These are phyloP conservation scores for Hydrotaea diabolus DNA, from an alignment of 2,888 invertebrate genomes.

Conservation along the genomic window DNA sequence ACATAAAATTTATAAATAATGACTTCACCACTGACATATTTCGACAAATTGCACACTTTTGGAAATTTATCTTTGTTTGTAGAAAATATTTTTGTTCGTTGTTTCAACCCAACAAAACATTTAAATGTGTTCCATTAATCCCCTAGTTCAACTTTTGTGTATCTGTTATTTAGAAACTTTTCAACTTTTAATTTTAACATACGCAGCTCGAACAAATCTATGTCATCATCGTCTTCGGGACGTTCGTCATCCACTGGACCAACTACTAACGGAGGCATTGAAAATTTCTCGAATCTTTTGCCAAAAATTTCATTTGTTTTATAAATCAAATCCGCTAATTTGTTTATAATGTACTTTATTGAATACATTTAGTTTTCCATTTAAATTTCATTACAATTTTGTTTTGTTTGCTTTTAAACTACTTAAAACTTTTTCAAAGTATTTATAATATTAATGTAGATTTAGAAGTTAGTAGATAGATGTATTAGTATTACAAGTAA, in stretches of 20 bases:
- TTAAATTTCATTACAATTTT: conserved; percentile 31
- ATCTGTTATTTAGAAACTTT: no score
- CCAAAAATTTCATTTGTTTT: conserved; percentile 44
- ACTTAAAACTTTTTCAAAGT: conserved; percentile 62
- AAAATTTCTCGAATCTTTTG: conserved; percentile 44
- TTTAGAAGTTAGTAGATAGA: conserved; percentile 12
- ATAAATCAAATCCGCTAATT: conserved; percentile 27
- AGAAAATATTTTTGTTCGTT: no score
- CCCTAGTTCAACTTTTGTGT: no score
- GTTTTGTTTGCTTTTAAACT: conserved; percentile 48
- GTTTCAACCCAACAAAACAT: no score
- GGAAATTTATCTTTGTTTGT: no score
- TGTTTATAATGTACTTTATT: conserved; percentile 45
- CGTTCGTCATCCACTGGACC: conserved; percentile 10
- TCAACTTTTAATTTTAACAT: no score
- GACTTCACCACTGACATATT: no score
- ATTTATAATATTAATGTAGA: conserved; percentile 45
- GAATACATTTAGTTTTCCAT: conserved; percentile 45
- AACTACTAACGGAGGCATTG: not conserved
- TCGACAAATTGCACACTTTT: no score
- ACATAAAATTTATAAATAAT: no score
- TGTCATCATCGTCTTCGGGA: not conserved
- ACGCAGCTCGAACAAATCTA: not conserved
- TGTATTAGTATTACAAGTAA: conserved; percentile 22
- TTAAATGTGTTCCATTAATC: no score